Percentiles rank a stretch among this genome's conserved stretches.
Conservation (phyloP, 2,888 invertebrate genomes). For the Heliconius hortense region DNA sequence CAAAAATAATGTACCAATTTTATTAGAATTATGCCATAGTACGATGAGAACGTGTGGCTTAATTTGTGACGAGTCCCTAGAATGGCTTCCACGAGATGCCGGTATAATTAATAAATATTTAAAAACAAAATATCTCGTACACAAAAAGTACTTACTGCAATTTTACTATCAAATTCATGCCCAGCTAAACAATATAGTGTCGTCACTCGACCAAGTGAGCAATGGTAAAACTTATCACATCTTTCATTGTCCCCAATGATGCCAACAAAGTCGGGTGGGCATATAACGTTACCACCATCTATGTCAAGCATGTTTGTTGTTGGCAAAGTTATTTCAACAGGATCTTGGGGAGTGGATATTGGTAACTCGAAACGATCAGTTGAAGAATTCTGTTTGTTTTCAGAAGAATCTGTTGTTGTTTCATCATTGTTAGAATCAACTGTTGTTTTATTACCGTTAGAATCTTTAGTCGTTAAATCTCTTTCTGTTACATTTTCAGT, state of each 20-base stretch:
- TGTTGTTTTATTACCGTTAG: background rate
- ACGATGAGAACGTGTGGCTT: too few species aligned
- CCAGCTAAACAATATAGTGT: constrained; percentile 9
- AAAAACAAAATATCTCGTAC: too few species aligned
- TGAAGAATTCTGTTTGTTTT: background rate
- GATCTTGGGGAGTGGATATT: background rate
- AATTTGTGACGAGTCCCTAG: too few species aligned
- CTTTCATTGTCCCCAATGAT: background rate
- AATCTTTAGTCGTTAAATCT: background rate
- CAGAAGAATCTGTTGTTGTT: background rate
- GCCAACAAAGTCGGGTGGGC: constrained; percentile 5
- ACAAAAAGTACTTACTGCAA: constrained; percentile 2
- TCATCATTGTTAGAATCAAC: background rate
- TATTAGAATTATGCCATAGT: too few species aligned
- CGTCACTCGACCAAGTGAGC: background rate
- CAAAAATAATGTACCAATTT: too few species aligned
- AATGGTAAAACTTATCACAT: constrained; percentile 12
- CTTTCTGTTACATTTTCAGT: background rate
- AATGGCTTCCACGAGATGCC: too few species aligned
- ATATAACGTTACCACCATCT: background rate
- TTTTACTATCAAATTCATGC: background rate
- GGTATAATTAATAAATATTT: too few species aligned
- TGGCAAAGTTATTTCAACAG: background rate
- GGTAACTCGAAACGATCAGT: background rate
- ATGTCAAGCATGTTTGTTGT: background rate